Percentiles rank a stretch among this genome's conserved stretches.
These are phyloP conservation scores for Pluvianellus socialis DNA, from an alignment of 2,113 vertebrate species.

Conservation along the genomic window DNA sequence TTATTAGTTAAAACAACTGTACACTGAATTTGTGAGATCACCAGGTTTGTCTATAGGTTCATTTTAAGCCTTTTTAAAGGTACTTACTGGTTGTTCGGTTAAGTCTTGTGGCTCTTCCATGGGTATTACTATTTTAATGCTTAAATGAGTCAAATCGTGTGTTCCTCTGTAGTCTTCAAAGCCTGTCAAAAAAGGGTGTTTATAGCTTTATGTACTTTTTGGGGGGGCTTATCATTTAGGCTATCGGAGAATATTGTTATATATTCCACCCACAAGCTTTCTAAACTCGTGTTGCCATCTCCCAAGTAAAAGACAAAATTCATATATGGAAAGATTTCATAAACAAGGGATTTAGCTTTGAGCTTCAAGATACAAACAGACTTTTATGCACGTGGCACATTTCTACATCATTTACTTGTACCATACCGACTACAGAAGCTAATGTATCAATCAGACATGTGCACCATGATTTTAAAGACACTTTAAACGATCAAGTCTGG, in stretches of 20 bases:
- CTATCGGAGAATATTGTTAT: conserved; percentile 66
- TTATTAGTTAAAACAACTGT: not conserved
- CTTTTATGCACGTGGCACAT: conserved; percentile 52
- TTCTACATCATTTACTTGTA: conserved; percentile 21
- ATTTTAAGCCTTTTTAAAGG: not conserved
- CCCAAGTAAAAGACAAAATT: conserved; percentile 52
- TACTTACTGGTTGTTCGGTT: conserved; percentile 80
- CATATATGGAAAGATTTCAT: conserved; percentile 56
- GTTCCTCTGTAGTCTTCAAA: conserved; percentile 70
- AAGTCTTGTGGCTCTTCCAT: conserved; percentile 81
- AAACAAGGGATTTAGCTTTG: conserved; percentile 70
- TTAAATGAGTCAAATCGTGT: not conserved
- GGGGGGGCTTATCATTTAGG: conserved; percentile 72
- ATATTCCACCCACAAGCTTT: conserved; percentile 63
- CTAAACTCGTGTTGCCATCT: conserved; percentile 60
- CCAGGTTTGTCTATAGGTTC: not conserved
- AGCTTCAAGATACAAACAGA: conserved; percentile 52
- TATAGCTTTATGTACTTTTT: conserved; percentile 73
- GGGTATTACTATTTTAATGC: conserved; percentile 49
- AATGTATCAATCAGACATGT: conserved; percentile 50
- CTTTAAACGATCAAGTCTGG: conserved; percentile 64
- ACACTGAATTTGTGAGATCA: not conserved
- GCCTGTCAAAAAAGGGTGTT: conserved; percentile 69
- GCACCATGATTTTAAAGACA: conserved; percentile 59
- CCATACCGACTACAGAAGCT: conserved; percentile 16